A percentile compares a stretch with the other conserved stretches of the same genome.
phyloP scores from a whole-genome alignment of 2,113 vertebrate genomes.

The Podarcis raffonei region DNA sequence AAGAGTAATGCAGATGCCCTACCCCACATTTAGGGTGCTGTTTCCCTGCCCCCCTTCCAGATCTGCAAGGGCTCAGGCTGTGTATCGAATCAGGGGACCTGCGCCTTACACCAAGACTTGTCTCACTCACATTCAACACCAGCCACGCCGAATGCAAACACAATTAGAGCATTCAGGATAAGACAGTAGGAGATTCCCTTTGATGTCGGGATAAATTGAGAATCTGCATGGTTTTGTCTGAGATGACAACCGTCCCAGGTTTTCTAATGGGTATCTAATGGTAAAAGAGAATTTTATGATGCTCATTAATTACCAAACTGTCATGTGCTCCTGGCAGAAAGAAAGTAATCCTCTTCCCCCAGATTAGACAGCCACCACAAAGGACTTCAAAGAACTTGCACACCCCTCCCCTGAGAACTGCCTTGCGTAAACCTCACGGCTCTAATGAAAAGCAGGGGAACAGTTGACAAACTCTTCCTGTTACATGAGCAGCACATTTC shows the following conservation, averaged over 20 bases:
- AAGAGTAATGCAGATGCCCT: constrained; percentile 60
- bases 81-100: constrained; percentile 62
- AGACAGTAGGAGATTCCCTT: constrained; percentile 95
- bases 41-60: not conserved
- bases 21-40: constrained; percentile 60
- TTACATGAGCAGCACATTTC: constrained; percentile 60
- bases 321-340: constrained; percentile 86
- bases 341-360: constrained; percentile 83
- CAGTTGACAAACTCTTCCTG: constrained; percentile 69
- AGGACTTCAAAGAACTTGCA: constrained; percentile 89
- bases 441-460: constrained; percentile 74
- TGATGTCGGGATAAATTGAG: constrained; percentile 95
- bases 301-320: constrained; percentile 95
- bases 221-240: constrained; percentile 94
- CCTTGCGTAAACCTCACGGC: constrained; percentile 87
- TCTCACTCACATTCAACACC: constrained; percentile 65
- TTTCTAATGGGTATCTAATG: constrained; percentile 97
- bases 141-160: constrained; percentile 79
- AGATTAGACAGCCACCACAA: constrained; percentile 93
- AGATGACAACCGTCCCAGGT: constrained; percentile 93
- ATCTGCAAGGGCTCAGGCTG: constrained; percentile 65
- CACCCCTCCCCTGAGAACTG: constrained; percentile 76
- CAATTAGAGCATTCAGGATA: constrained; percentile 93
- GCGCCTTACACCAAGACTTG: constrained; percentile 54
- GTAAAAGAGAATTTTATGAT: constrained; percentile 94